Conservation (phyloP, 2,113 vertebrate genomes). For the Desmodus rotundus region DNA sequence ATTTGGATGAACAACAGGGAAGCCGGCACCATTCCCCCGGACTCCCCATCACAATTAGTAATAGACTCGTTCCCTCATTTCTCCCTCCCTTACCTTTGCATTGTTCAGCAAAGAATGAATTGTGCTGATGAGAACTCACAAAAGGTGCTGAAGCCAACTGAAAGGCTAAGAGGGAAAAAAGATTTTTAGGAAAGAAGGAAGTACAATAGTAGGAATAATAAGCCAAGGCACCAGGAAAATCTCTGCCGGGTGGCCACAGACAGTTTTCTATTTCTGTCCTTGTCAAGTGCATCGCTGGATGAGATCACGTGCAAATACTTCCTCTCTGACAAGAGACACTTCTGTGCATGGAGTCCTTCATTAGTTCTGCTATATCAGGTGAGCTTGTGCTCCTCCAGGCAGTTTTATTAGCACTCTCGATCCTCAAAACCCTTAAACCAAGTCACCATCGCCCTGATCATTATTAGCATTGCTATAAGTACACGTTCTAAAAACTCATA, state of each 20-base stretch:
- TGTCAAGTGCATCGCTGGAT: conserved; percentile 36
- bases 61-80: neutral
- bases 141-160: conserved; percentile 44
- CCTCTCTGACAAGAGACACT: conserved; percentile 46
- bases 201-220: conserved; percentile 49
- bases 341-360: conserved; percentile 54
- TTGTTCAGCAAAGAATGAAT: conserved; percentile 53
- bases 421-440: conserved; percentile 26
- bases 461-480: conserved; percentile 61
- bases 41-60: neutral
- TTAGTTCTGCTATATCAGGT: conserved; percentile 49
- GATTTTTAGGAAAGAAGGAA: conserved; percentile 54
- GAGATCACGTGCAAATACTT: conserved; percentile 41
- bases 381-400: conserved; percentile 48
- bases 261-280: conserved; percentile 64
- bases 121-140: conserved; percentile 52
- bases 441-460: conserved; percentile 44
- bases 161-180: neutral
- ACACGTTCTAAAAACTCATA: conserved; percentile 43
- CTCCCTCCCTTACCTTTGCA: conserved; percentile 3
- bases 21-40: neutral
- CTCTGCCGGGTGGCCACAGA: conserved; percentile 54
- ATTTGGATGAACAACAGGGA: conserved; percentile 6
- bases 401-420: conserved; percentile 52
- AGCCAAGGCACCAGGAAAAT: conserved; percentile 37